These are phyloP conservation scores for Caenorhabditis sp. DNA, from an alignment of 2,888 invertebrate species.

Conservation along the genomic window DNA sequence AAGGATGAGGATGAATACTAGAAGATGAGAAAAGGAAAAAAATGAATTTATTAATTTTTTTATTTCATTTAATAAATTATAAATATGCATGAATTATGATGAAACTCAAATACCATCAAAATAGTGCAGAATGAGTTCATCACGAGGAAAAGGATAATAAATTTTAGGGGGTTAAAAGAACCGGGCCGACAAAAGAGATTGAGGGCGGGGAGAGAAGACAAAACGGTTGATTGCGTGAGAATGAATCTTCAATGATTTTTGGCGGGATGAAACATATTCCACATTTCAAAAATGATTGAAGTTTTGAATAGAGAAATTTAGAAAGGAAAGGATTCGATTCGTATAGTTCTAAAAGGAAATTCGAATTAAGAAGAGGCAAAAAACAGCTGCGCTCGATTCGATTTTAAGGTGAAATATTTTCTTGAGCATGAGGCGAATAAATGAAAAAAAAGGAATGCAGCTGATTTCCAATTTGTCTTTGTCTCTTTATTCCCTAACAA, in stretches of 20 bases:
- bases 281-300: too few species aligned
- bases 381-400: neutral
- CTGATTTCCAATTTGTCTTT: neutral
- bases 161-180: neutral
- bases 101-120: neutral
- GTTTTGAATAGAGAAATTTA: neutral
- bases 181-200: neutral
- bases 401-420: neutral
- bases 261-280: too few species aligned
- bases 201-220: neutral
- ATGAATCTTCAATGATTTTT: neutral
- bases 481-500: neutral
- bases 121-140: neutral
- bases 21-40: slow-evolving; percentile 11
- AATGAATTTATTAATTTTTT: slow-evolving; percentile 12
- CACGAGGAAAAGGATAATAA: too few species aligned
- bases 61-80: neutral
- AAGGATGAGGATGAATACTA: neutral
- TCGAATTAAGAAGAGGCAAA: slow-evolving; percentile 1
- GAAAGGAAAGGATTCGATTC: neutral
- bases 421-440: neutral
- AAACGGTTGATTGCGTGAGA: neutral
- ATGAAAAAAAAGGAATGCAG: neutral
- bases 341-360: neutral
- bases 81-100: neutral